Conservation (phyloP, 2,113 vertebrate species). For the Anser cygnoides region DNA sequence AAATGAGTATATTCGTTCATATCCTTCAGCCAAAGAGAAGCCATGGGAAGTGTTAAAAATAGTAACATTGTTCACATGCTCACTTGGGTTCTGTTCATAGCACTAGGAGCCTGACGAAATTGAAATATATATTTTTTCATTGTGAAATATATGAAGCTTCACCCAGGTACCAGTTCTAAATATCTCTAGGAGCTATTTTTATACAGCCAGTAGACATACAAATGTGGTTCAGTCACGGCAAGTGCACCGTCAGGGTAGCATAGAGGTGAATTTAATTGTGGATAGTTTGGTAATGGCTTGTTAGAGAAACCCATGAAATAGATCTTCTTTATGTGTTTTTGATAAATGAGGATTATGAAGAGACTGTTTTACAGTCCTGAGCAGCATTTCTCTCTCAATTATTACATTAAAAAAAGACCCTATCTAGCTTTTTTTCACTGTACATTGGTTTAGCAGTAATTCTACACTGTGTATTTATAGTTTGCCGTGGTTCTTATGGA, state of each 20-base stretch:
- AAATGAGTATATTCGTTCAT: neutral
- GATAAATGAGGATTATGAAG: neutral
- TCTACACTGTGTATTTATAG: neutral
- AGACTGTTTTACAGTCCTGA: neutral
- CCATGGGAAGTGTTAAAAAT: conserved; percentile 24
- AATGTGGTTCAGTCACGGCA: neutral
- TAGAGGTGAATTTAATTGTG: neutral
- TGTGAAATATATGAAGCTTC: neutral
- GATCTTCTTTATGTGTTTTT: neutral
- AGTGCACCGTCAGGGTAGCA: neutral
- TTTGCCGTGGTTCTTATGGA: neutral
- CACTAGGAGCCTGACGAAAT: neutral
- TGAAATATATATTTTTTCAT: neutral
- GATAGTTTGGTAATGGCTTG: neutral
- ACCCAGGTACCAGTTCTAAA: neutral
- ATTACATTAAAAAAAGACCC: neutral
- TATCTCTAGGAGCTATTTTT: neutral
- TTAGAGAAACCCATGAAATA: neutral
- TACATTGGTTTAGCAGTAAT: neutral
- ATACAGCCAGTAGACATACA: neutral
- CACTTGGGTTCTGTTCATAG: neutral
- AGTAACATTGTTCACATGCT: neutral
- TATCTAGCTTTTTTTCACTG: neutral
- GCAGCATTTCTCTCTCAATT: neutral
- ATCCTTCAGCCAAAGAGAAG: conserved; percentile 8